A percentile compares a stretch with the other conserved stretches of the same genome.
Conservation (phyloP, 2,113 vertebrate genomes). For the Gallinago jamesoni region DNA sequence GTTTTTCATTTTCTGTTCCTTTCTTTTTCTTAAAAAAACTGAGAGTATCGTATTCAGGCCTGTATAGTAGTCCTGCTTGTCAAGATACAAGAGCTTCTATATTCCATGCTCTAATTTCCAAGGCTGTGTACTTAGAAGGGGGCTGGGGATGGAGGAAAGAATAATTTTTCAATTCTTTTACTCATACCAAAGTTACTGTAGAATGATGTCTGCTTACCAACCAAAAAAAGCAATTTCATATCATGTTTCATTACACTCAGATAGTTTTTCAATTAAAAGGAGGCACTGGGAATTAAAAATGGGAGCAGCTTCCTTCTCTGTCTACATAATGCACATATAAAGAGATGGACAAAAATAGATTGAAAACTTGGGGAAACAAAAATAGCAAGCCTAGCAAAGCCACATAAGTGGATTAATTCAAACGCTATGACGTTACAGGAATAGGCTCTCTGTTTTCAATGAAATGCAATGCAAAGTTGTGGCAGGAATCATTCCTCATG, state of each 20-base stretch:
- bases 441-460: conserved; percentile 20
- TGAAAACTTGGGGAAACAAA: conserved; percentile 44
- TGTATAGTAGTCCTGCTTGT: background rate
- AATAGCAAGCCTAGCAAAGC: conserved; percentile 42
- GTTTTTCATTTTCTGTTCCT: background rate
- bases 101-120: background rate
- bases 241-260: background rate
- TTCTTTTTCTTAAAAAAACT: background rate
- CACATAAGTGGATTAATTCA: conserved; percentile 50
- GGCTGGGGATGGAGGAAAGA: background rate
- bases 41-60: background rate
- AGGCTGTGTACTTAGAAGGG: background rate
- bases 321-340: background rate
- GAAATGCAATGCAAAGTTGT: background rate
- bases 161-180: background rate
- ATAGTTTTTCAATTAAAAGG: background rate
- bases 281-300: background rate
- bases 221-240: background rate
- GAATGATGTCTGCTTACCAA: background rate
- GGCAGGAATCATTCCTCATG: background rate
- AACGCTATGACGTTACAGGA: background rate
- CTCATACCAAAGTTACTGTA: background rate
- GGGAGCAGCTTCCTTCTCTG: background rate
- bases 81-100: background rate
- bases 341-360: conserved; percentile 18